Evolutionary conservation across 2,888 invertebrate species (phyloP).

Genomic region (Coleophora flavipennella): DNA sequence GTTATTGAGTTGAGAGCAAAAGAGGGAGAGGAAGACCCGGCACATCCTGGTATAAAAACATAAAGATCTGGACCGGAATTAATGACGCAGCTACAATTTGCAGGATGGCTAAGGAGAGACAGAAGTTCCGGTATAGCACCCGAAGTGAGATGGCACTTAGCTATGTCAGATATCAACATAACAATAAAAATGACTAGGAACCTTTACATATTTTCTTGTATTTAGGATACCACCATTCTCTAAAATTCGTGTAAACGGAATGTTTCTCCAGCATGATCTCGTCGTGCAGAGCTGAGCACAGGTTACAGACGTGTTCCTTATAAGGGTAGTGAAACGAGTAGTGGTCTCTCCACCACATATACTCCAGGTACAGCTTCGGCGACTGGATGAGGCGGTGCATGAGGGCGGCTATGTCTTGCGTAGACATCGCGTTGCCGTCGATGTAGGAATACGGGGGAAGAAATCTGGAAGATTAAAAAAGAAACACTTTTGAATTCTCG

Average conservation of each 20-base stretch:
- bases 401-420: constrained; percentile 27
- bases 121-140: too few species aligned
- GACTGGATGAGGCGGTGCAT: constrained; percentile 32
- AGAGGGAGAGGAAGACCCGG: too few species aligned
- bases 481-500: too few species aligned
- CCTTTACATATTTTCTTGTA: constrained; percentile 13
- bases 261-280: constrained; percentile 17
- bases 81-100: too few species aligned
- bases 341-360: constrained; percentile 39
- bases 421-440: constrained; percentile 26
- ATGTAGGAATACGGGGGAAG: constrained; percentile 54
- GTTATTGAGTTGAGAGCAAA: too few species aligned
- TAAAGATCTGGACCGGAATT: too few species aligned
- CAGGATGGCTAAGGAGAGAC: too few species aligned
- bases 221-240: constrained; percentile 45
- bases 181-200: too few species aligned
- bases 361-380: constrained; percentile 31
- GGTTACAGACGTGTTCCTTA: constrained; percentile 35
- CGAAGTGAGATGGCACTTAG: too few species aligned
- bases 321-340: constrained; percentile 33
- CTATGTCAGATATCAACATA: too few species aligned
- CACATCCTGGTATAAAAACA: too few species aligned
- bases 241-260: constrained; percentile 33
- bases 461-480: constrained; percentile 34
- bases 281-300: constrained; percentile 44